Evolutionary conservation across 2,888 invertebrate genomes (phyloP).

Genomic region (Epinotia brunnichana): DNA sequence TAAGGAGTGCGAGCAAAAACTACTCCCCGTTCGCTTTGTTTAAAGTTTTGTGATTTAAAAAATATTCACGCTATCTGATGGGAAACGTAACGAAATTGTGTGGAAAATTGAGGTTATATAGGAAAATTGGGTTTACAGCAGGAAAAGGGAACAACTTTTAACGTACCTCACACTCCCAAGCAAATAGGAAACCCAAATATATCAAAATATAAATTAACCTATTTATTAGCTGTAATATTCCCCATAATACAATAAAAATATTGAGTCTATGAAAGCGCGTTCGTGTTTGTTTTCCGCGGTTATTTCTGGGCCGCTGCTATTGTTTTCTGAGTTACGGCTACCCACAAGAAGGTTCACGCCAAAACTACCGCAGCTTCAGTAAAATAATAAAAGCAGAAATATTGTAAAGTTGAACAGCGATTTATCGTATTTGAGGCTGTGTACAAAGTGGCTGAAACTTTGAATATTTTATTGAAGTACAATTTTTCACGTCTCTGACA

Average conservation of each 20-base stretch:
- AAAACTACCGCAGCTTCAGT: conserved; percentile 61
- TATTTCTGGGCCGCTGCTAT: conserved; percentile 76
- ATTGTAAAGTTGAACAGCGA: conserved; percentile 54
- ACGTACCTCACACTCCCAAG: neutral
- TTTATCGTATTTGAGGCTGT: conserved; percentile 61
- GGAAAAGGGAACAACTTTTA: neutral
- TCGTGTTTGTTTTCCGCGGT: conserved; percentile 68
- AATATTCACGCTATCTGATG: no score
- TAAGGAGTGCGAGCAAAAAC: neutral
- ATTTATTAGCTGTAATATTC: conserved; percentile 6
- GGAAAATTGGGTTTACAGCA: neutral
- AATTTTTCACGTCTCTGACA: conserved; percentile 20
- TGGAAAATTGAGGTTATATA: neutral
- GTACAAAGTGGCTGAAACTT: conserved; percentile 55
- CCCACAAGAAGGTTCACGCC: conserved; percentile 67
- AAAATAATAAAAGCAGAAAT: conserved; percentile 62
- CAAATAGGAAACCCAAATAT: conserved; percentile 5
- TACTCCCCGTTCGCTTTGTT: neutral
- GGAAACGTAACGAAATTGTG: neutral
- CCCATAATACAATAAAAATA: conserved; percentile 38
- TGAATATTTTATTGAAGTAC: conserved; percentile 42
- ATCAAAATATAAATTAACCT: conserved; percentile 2
- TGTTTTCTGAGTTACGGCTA: conserved; percentile 75
- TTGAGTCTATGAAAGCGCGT: conserved; percentile 54
- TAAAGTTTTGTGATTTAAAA: neutral